Evolutionary conservation across 2,113 vertebrate genomes (phyloP).

Genomic region (Triplophysa dalaica): DNA sequence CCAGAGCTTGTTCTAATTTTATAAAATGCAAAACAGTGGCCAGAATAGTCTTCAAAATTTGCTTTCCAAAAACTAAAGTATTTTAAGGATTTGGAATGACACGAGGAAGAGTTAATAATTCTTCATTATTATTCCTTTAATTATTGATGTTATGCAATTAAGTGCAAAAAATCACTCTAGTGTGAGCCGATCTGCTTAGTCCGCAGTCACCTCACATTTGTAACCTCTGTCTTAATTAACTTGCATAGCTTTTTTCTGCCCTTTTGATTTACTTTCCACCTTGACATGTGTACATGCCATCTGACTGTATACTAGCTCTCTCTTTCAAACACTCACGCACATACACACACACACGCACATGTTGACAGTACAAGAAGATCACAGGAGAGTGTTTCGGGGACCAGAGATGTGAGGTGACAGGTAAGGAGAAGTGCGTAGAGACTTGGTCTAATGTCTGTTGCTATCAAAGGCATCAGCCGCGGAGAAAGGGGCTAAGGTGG

Average conservation of each 20-base stretch:
- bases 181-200: not conserved
- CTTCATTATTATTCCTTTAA: too few relatives aligned
- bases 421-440: slow-evolving; percentile 10
- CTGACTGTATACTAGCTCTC: slow-evolving; percentile 1
- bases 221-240: slow-evolving; percentile 4
- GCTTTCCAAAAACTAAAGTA: too few relatives aligned
- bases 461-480: slow-evolving; percentile 21
- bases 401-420: slow-evolving; percentile 20
- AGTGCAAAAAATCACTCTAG: too few relatives aligned
- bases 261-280: slow-evolving; percentile 5
- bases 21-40: too few relatives aligned
- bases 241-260: not conserved
- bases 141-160: too few relatives aligned
- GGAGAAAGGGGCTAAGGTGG: not conserved
- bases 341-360: slow-evolving; percentile 16
- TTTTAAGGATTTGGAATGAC: too few relatives aligned
- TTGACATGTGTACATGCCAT: slow-evolving; percentile 15
- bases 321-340: not conserved
- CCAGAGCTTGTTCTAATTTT: too few relatives aligned
- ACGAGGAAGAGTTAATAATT: too few relatives aligned
- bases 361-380: slow-evolving; percentile 31
- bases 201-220: not conserved
- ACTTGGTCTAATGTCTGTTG: slow-evolving; percentile 19
- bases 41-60: too few relatives aligned
- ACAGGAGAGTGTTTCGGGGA: slow-evolving; percentile 6